Base-by-base conservation (phyloP, 2,797 vertebrate species). In the Dicrostonyx torquatus region DNA sequence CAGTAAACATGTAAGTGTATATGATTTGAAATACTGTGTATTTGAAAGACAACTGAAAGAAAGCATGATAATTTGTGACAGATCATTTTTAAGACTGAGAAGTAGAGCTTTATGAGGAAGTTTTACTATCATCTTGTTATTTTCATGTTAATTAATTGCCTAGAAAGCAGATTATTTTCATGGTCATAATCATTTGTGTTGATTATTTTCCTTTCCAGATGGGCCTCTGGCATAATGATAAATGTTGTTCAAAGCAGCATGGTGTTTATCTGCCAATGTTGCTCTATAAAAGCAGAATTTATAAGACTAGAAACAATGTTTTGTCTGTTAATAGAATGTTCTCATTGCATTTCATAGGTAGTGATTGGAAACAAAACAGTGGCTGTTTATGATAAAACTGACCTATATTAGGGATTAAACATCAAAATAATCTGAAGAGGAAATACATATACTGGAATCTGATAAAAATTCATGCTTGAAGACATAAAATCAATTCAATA, bases 201-300 rank as follows among this genome's bases (percentile, higher is more conserved):
- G 93, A 90, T 91, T 95, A 95, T 95, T 78, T 95, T 72, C 58
- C 80, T 96, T 97, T 97, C 96, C 96, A 98, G 97, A 95, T 97
- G 97, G 92, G 88, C 90, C 73, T 97, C 97, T 98, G 96, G 91
- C 91, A 97, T 97, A 96, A 95, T 96, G 96, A 96, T 88, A 64
- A 96, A 98, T 98, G 89, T 91, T 97, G 96, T 97, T 97, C 91
- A 97, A 97, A 97, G 95, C 93, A 94, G 80, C 93, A 29, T 73
- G 78, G 93, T 97, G 87, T 97, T 98, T 97, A 97, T 96, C 95
- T 96, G 89, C 80, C 97, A 97, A 96, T 96, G 97, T 88, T 97
- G 86, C 88, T 97, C 97, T 95, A 97, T 94, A 87, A 87, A 96
- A 87, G 83, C 48, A 77, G 90, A 96, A 90, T 45, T 92, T 97